A percentile compares a stretch with the other conserved stretches of the same genome.
Conservation (phyloP, 2,797 vertebrate genomes). For the Zonotrichia albicollis region DNA sequence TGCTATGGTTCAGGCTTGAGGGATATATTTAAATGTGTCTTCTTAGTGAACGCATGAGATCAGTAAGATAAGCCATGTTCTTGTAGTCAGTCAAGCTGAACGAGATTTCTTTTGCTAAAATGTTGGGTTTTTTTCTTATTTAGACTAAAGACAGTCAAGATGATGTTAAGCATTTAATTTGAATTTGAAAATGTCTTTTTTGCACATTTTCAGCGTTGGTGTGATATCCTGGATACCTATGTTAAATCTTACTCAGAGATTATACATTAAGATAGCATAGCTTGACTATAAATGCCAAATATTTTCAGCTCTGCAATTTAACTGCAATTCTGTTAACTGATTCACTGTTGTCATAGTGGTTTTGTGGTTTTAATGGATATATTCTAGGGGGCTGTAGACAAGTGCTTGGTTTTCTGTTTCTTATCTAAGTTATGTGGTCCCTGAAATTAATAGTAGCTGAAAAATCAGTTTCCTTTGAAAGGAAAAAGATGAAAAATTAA, state of each 20-base stretch:
- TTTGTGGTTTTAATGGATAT: background rate
- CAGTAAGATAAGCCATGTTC: background rate
- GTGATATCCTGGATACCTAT: constrained; percentile 56
- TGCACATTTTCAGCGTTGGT: constrained; percentile 15
- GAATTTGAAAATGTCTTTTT: constrained; percentile 35
- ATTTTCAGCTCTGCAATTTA: constrained; percentile 36
- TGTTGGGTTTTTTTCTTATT: background rate
- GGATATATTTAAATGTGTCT: background rate
- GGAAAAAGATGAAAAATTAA: background rate
- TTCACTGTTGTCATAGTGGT: background rate
- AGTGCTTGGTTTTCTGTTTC: background rate
- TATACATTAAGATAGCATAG: background rate
- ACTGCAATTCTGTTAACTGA: background rate
- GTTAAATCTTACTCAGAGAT: constrained; percentile 21
- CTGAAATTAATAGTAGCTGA: background rate
- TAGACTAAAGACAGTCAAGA: background rate
- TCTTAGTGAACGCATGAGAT: background rate
- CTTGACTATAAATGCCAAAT: constrained; percentile 41
- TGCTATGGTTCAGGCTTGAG: background rate
- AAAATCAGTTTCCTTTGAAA: background rate
- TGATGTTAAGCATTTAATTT: constrained; percentile 19
- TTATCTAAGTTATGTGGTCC: background rate
- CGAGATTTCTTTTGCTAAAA: background rate
- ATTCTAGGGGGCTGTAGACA: background rate
- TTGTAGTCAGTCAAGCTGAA: background rate